Base-by-base conservation (phyloP, 1,140 invertebrate genomes). In the Sipha flava region DNA sequence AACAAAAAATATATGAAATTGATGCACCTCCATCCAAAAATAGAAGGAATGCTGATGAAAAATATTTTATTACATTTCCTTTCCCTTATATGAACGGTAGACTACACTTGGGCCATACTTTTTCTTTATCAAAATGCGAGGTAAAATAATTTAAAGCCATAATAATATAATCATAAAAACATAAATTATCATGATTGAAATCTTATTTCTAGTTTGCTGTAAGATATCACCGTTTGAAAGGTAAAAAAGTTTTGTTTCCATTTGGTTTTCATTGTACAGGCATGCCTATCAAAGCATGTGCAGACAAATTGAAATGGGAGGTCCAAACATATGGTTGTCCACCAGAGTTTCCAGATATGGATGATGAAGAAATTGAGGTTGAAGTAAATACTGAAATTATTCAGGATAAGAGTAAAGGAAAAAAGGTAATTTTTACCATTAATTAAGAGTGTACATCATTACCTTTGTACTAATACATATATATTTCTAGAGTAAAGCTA, bases 11-110 rank as follows among this genome's bases (percentile, higher is more conserved):
- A 7, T 94, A 93, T 85, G 92, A 97, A 87, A 86, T 89, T 18
- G 90, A 97, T 88, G 94, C 94, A 29, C 93, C 94, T 0, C 64
- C 81, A 82, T 77, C 80, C 52, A 83, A 85, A 2, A 40, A 6
- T 6, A 87, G 87, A 82, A 88, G 88, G 73, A 87, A 85, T 37
- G 79, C 85, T 18, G 85, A 92, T 84, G 93, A 95, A 81, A 99
- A 99, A 84, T 99, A 94, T 85, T 87, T 98, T 47, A 92, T 91
- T 16, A 98, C 95, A 10, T 99, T 99, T 89, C 98, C 98, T 4
- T 99, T 93, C 88, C 98, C 98, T 0, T 99, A 99, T 84, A 99
- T 99, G 98, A 99, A 99, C 91, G 98, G 98, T 34, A 89, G 93
- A 59, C 89, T 99, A 73, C 98, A 99, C 89, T 87, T 99, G 66